Evolutionary conservation across 2,797 vertebrate genomes (phyloP).

Genomic region (Falco naumanni): DNA sequence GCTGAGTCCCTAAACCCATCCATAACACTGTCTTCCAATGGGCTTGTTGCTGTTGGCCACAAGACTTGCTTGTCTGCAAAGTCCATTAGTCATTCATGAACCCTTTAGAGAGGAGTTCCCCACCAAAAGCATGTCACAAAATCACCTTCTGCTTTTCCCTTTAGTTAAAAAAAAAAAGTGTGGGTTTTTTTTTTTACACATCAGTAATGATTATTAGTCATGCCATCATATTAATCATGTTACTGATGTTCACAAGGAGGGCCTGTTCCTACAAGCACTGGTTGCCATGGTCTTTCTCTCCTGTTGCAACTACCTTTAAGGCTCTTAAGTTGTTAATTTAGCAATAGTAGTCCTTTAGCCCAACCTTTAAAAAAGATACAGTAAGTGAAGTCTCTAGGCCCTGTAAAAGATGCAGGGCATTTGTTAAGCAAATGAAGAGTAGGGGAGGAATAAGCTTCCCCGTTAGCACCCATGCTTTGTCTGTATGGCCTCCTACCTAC

Average conservation of each 20-base stretch:
- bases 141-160: not conserved
- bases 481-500: not conserved
- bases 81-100: not conserved
- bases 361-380: not conserved
- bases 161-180: not conserved
- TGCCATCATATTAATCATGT: not conserved
- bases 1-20: not conserved
- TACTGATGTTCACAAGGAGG: not conserved
- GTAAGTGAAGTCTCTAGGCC: not conserved
- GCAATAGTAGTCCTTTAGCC: not conserved
- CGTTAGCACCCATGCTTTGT: not conserved
- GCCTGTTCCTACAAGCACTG: not conserved
- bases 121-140: not conserved
- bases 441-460: not conserved
- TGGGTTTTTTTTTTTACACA: not conserved
- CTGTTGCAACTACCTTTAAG: not conserved
- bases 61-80: not conserved
- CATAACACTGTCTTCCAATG: accelerated
- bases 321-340: not conserved
- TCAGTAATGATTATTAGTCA: not conserved
- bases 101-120: not conserved
- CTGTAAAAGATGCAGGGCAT: not conserved
- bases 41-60: not conserved
- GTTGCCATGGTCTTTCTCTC: not conserved
- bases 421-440: not conserved